These are phyloP conservation scores for Andrena minutula DNA, from an alignment of 2,888 invertebrate genomes.

Conservation along the genomic window DNA sequence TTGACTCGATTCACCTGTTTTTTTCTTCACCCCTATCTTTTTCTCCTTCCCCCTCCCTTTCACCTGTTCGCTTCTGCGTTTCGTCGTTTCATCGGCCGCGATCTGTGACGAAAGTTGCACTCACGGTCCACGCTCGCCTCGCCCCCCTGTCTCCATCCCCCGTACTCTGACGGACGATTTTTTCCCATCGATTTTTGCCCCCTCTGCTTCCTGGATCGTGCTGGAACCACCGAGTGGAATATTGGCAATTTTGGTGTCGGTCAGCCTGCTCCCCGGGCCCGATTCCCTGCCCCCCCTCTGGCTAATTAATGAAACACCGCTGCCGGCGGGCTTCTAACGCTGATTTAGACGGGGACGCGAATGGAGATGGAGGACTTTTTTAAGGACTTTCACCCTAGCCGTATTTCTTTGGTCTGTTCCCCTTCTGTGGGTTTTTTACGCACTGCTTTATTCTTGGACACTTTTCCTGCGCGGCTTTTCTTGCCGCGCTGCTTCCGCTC, in stretches of 20 bases:
- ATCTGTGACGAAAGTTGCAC: conserved; percentile 60
- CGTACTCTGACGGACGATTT: conserved; percentile 44
- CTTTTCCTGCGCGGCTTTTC: conserved; percentile 4
- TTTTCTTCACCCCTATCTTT: conserved; percentile 7
- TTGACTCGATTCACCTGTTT: conserved; percentile 70
- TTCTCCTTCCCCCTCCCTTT: conserved; percentile 23
- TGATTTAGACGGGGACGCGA: conserved; percentile 1
- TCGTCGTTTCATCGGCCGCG: conserved; percentile 55
- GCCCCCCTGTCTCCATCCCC: conserved; percentile 9
- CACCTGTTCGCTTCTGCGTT: conserved; percentile 44
- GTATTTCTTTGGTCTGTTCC: background rate
- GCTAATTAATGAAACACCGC: conserved; percentile 49
- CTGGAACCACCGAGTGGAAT: conserved; percentile 29
- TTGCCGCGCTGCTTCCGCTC: conserved; percentile 22
- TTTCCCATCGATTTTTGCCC: conserved; percentile 24
- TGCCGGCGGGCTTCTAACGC: conserved; percentile 1
- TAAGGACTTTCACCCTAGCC: background rate
- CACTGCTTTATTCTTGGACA: conserved; percentile 26
- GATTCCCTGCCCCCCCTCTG: conserved; percentile 35
- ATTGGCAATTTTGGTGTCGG: conserved; percentile 50
- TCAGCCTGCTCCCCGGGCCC: conserved; percentile 33
- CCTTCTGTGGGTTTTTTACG: background rate
- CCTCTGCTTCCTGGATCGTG: conserved; percentile 14
- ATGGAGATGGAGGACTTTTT: background rate
- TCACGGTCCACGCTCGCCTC: conserved; percentile 23